Conservation (phyloP, 2,888 invertebrate genomes). For the Amiota communis region DNA sequence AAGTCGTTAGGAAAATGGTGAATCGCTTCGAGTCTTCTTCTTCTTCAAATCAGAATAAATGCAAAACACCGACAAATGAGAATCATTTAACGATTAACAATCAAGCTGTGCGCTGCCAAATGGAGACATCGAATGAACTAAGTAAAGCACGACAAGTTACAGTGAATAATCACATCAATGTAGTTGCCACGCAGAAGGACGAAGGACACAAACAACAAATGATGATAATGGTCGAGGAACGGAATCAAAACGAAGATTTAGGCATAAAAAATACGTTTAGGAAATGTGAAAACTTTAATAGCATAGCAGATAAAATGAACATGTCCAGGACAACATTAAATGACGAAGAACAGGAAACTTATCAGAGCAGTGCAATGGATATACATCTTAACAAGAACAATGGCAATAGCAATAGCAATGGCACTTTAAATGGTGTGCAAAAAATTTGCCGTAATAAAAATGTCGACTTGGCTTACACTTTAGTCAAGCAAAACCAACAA, state of each 20-base stretch:
- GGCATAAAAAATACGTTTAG: conserved; percentile 14
- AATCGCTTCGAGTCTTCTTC: conserved; percentile 67
- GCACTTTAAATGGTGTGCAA: conserved; percentile 25
- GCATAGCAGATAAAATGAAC: conserved; percentile 30
- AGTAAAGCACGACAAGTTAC: conserved; percentile 44
- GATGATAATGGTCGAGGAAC: conserved; percentile 16
- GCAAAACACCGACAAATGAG: conserved; percentile 37
- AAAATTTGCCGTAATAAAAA: conserved; percentile 73
- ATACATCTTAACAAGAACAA: conserved; percentile 67
- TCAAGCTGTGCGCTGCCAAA: conserved; percentile 70
- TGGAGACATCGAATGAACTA: conserved; percentile 37
- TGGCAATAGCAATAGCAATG: conserved; percentile 54
- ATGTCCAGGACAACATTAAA: not conserved
- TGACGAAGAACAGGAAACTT: conserved; percentile 40
- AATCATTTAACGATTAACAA: conserved; percentile 72
- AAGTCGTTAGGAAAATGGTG: conserved; percentile 72
- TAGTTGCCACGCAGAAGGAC: conserved; percentile 30
- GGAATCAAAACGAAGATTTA: conserved; percentile 27
- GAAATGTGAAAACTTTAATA: conserved; percentile 43
- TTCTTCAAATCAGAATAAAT: conserved; percentile 44
- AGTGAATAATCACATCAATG: conserved; percentile 73
- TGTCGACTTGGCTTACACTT: conserved; percentile 72
- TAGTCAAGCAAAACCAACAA: conserved; percentile 56
- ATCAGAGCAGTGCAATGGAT: conserved; percentile 67
- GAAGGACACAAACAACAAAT: too few species aligned